Percentiles rank a stretch among this genome's conserved stretches.
phyloP scores from a whole-genome alignment of 1,140 invertebrate species.

The Drosophila hydei region DNA sequence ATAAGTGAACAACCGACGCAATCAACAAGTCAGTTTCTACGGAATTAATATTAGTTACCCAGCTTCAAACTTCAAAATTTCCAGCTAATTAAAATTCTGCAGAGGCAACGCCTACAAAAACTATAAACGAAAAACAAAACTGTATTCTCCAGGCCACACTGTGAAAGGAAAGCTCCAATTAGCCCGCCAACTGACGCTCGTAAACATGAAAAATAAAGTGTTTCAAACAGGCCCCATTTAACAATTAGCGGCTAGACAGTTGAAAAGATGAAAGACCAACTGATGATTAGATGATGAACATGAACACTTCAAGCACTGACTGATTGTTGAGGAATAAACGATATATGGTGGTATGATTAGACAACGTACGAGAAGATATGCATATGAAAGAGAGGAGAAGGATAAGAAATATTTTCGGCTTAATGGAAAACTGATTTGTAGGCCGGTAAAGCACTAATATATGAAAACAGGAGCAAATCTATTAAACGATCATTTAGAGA shows the following conservation, averaged over 20 bases:
- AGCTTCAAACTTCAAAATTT: constrained; percentile 28
- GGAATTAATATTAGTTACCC: constrained; percentile 34
- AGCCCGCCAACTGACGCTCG: constrained; percentile 47
- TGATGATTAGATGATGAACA: constrained; percentile 29
- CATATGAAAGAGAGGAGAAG: not conserved
- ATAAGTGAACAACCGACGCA: constrained; percentile 51
- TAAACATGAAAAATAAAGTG: constrained; percentile 45
- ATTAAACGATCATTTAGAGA: not conserved
- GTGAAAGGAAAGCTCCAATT: constrained; percentile 63
- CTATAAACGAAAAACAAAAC: constrained; percentile 9
- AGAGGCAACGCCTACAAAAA: constrained; percentile 61
- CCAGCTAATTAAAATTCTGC: constrained; percentile 66
- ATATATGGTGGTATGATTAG: not conserved
- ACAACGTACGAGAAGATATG: not conserved
- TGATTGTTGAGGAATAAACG: constrained; percentile 3
- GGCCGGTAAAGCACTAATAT: too few relatives aligned
- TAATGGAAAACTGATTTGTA: not conserved
- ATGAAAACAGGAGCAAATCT: not conserved
- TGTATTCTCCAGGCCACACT: constrained; percentile 11
- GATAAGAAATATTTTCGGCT: not conserved
- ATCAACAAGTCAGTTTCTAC: constrained; percentile 49
- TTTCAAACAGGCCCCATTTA: constrained; percentile 50
- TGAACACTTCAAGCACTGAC: constrained; percentile 6
- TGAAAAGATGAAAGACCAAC: constrained; percentile 43
- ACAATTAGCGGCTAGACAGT: constrained; percentile 63